These are phyloP conservation scores for Cyrtorhinus lividipennis DNA, from an alignment of 1,140 invertebrate genomes.

Conservation along the genomic window DNA sequence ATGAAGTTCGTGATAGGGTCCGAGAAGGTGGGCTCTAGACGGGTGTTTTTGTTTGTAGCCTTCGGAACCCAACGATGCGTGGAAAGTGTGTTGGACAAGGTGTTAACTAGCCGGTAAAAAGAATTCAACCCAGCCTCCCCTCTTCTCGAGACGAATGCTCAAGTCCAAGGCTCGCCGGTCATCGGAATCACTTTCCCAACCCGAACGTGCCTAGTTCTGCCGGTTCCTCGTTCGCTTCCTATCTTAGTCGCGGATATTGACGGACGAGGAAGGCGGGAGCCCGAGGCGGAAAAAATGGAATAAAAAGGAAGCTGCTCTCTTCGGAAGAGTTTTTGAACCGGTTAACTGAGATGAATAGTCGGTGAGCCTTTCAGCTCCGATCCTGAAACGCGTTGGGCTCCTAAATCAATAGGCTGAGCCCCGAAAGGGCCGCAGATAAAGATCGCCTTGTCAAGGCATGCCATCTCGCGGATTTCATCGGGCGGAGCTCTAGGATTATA, in stretches of 20 bases:
- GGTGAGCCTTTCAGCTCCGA: not conserved
- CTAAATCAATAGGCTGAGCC: not conserved
- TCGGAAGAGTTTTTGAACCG: not conserved
- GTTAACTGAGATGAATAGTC: not conserved
- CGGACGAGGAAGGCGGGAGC: no score
- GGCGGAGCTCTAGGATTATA: no score
- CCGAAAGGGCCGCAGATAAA: not conserved
- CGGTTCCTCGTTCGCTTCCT: no score
- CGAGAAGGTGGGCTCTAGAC: not conserved
- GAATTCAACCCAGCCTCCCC: no score
- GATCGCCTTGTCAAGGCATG: not conserved
- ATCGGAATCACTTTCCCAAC: no score
- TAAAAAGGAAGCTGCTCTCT: not conserved
- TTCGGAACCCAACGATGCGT: not conserved
- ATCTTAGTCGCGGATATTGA: no score
- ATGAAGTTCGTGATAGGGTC: no score
- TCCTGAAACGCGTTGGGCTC: not conserved
- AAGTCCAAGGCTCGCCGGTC: no score
- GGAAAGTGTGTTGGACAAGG: slow-evolving; percentile 15
- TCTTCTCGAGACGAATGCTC: no score
- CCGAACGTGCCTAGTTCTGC: no score
- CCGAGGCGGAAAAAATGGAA: no score
- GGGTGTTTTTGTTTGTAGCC: not conserved
- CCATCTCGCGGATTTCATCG: no score
- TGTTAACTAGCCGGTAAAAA: slow-evolving; percentile 12